Percentiles rank a stretch among this genome's conserved stretches.
Conservation (phyloP, 2,797 vertebrate species). For the Todus mexicanus region DNA sequence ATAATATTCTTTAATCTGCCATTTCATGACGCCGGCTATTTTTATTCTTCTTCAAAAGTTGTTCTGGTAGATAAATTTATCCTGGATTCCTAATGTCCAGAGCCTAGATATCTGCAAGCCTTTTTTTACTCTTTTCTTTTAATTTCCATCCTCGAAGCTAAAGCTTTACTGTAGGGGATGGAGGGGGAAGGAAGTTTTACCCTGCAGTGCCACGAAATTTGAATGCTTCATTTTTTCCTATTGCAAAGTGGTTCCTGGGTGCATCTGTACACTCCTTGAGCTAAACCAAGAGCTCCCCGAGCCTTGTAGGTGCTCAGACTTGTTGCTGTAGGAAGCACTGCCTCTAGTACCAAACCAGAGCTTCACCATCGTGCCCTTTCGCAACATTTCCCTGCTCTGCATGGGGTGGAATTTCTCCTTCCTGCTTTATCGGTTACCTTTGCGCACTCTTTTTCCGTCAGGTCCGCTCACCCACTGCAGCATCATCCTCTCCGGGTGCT, state of each 20-base stretch:
- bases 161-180: neutral
- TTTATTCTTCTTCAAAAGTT: slow-evolving; percentile 22
- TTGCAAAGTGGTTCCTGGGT: neutral
- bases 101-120: neutral
- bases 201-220: neutral
- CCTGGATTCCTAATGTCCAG: neutral
- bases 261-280: neutral
- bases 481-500: neutral
- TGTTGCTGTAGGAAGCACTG: neutral
- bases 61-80: slow-evolving; percentile 29
- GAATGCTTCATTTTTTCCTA: neutral
- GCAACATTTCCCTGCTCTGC: neutral
- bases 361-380: neutral
- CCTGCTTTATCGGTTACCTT: neutral
- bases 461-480: neutral
- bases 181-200: neutral
- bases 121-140: neutral
- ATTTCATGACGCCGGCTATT: slow-evolving; percentile 11
- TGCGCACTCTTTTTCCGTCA: neutral
- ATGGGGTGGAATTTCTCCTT: neutral
- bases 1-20: slow-evolving; percentile 28
- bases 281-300: neutral
- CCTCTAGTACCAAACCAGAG: neutral
- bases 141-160: neutral
- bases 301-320: neutral